Base-by-base conservation (phyloP, 2,888 invertebrate genomes). In the Bimastos eiseni region DNA sequence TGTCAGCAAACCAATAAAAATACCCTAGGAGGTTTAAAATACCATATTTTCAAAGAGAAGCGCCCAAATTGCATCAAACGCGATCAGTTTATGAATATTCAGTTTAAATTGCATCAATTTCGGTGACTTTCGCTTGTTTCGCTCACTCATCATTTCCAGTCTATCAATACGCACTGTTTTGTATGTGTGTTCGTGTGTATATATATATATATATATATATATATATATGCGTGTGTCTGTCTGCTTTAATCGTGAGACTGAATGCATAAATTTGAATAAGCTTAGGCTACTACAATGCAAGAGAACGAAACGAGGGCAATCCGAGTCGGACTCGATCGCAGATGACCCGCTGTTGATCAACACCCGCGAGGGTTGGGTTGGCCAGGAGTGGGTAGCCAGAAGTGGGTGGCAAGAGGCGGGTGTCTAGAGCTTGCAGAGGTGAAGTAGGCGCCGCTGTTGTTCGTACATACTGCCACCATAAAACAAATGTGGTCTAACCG, bases 401-500 rank as follows among this genome's bases (percentile, higher is more conserved):
- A 49, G 49, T 49, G 49, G 49, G 49, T 49, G 19, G 21, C 3
- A 17, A 49, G 49, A 41, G 41, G 38, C 13, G 38, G 41, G 41
- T 49, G 21, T 4, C 6, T 49, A 21, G 49, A 24, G 70, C 8
- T 70, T 30, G 70, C 5, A n/a, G 70, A 13, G 30, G 70, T 70
- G 70, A 70, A 70, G 70, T 70, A 70, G 70, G 49, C 30, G n/a
- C n/a, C 70, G 70, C 70, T 70, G 70, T 70, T 70, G 70, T n/a
- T 70, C 30, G 70, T 70, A n/a, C 30, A 70, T n/a, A n/a, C 70
- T 6, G 70, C 6, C 1, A 13, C 70, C 70, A 1, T 70, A 70
- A 70, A 30, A n/a, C 70, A 6, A 70, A n/a, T 70, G 70, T 70
- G 70, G 6, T 8, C 70, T 70, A 70, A 70, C 30, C 70, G 49